Conservation (phyloP, 2,888 invertebrate species). For the Ophion costatus region DNA sequence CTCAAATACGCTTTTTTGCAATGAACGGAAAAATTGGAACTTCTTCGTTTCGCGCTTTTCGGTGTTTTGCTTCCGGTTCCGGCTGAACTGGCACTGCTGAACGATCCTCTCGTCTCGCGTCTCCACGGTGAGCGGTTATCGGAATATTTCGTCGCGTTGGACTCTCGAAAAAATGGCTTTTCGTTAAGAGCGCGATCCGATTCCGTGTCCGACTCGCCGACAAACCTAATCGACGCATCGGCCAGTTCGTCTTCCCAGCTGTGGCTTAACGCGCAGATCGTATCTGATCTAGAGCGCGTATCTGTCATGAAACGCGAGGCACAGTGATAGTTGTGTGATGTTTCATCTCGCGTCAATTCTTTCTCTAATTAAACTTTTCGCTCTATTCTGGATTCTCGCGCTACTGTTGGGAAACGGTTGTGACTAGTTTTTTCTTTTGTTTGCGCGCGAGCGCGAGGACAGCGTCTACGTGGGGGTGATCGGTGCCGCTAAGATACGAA, state of each 20-base stretch:
- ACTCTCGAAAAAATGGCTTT: slow-evolving; percentile 47
- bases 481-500: slow-evolving; percentile 19
- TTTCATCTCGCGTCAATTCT: slow-evolving; percentile 60
- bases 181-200: slow-evolving; percentile 60
- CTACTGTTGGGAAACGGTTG: slow-evolving; percentile 23
- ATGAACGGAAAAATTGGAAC: slow-evolving; percentile 34
- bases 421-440: neutral
- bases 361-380: slow-evolving; percentile 27
- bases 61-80: slow-evolving; percentile 34
- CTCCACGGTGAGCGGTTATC: slow-evolving; percentile 72
- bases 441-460: slow-evolving; percentile 24
- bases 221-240: slow-evolving; percentile 63
- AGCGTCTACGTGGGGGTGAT: slow-evolving; percentile 12
- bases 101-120: slow-evolving; percentile 55
- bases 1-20: slow-evolving; percentile 54
- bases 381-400: slow-evolving; percentile 43
- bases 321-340: slow-evolving; percentile 72
- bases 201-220: slow-evolving; percentile 60
- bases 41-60: slow-evolving; percentile 51
- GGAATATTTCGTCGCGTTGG: slow-evolving; percentile 46
- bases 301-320: slow-evolving; percentile 80
- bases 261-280: slow-evolving; percentile 75
- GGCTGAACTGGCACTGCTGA: slow-evolving; percentile 37
- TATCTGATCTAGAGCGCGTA: slow-evolving; percentile 77
- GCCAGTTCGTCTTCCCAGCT: slow-evolving; percentile 68